phyloP scores from a whole-genome alignment of 1,140 invertebrate genomes.

The Matsumurasca onukii region DNA sequence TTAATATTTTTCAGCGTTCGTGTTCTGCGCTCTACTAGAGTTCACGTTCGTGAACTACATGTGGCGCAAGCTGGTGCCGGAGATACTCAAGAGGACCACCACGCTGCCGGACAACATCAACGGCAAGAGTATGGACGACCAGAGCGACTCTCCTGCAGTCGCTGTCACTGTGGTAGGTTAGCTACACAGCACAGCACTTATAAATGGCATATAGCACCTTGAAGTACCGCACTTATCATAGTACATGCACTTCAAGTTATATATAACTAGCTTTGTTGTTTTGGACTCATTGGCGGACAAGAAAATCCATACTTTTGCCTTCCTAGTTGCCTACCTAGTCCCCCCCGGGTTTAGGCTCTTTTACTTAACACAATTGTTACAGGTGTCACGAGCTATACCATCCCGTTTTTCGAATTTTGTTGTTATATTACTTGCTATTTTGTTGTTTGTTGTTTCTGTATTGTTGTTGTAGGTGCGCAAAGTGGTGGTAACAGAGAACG shows the following conservation, averaged over 20 bases:
- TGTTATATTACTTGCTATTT: too few relatives aligned
- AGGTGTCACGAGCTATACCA: too few relatives aligned
- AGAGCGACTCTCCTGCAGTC: conserved; percentile 2
- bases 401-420: too few relatives aligned
- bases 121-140: conserved; percentile 1
- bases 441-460: too few relatives aligned
- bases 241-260: not conserved
- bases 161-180: conserved; percentile 23
- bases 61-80: conserved; percentile 48
- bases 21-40: conserved; percentile 55
- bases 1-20: conserved; percentile 47
- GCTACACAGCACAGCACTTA: too few relatives aligned
- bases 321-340: too few relatives aligned
- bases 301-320: too few relatives aligned
- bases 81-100: conserved; percentile 36
- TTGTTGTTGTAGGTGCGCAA: conserved; percentile 13
- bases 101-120: conserved; percentile 28
- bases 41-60: conserved; percentile 56
- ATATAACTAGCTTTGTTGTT: too few relatives aligned
- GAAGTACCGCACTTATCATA: too few relatives aligned
- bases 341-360: not conserved
- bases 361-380: too few relatives aligned
- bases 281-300: too few relatives aligned
- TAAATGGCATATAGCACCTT: too few relatives aligned
- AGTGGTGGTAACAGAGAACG: conserved; percentile 19